Evolutionary conservation across 2,888 invertebrate genomes (phyloP).

Genomic region (Stenolophus ochropezus): DNA sequence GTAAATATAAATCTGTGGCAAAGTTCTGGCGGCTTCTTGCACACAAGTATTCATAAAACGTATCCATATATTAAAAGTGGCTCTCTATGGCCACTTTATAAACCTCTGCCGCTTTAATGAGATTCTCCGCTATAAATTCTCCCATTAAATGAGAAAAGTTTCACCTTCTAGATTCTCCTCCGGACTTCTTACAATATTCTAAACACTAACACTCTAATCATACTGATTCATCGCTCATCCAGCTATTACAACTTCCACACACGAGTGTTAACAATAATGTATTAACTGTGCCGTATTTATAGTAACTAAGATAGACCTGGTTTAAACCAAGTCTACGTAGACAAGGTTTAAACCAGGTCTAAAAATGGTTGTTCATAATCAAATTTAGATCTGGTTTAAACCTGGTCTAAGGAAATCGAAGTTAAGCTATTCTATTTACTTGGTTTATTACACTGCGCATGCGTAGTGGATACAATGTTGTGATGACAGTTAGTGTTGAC

Average conservation of each 20-base stretch:
- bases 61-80: constrained; percentile 58
- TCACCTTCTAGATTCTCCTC: constrained; percentile 3
- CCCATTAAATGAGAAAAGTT: constrained; percentile 57
- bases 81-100: constrained; percentile 57
- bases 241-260: neutral
- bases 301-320: too few species aligned
- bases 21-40: neutral
- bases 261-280: neutral
- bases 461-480: too few species aligned
- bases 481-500: too few species aligned
- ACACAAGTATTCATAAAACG: constrained; percentile 57
- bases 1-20: neutral
- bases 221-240: neutral
- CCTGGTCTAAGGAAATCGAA: too few species aligned
- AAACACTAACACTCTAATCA: neutral
- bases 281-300: too few species aligned
- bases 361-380: too few species aligned
- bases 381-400: too few species aligned
- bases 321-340: too few species aligned
- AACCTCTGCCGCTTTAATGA: constrained; percentile 51
- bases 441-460: too few species aligned
- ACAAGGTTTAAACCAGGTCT: too few species aligned
- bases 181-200: neutral
- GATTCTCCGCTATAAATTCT: constrained; percentile 56
- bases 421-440: too few species aligned